These are phyloP conservation scores for Xestia sexstrigata DNA, from an alignment of 2,888 invertebrate genomes.

Conservation along the genomic window DNA sequence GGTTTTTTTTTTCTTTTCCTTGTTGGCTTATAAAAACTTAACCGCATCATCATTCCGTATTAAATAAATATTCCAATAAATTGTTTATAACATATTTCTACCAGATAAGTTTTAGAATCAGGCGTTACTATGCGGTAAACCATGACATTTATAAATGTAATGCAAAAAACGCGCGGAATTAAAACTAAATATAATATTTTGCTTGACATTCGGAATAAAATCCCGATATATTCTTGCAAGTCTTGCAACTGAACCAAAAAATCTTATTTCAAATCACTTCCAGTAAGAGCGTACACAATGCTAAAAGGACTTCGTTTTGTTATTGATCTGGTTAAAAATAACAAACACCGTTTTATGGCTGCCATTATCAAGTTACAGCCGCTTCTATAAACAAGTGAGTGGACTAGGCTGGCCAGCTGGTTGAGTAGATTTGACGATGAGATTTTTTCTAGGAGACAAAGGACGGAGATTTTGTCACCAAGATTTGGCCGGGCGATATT, in stretches of 20 bases:
- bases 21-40: not conserved
- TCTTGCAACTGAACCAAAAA: slow-evolving; percentile 24
- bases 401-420: slow-evolving; percentile 64
- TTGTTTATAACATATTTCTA: not conserved
- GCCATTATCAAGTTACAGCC: slow-evolving; percentile 81
- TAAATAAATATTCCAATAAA: not conserved
- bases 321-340: slow-evolving; percentile 85
- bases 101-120: no score
- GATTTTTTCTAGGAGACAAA: slow-evolving; percentile 21
- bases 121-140: no score
- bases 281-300: slow-evolving; percentile 54
- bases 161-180: no score
- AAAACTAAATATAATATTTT: no score
- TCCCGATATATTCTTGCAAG: not conserved
- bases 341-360: slow-evolving; percentile 82
- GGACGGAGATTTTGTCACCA: not conserved
- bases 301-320: slow-evolving; percentile 75
- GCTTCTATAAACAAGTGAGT: slow-evolving; percentile 69
- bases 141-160: no score
- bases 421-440: slow-evolving; percentile 27
- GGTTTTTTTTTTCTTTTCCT: not conserved
- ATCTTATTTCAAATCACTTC: slow-evolving; percentile 60
- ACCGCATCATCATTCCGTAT: not conserved
- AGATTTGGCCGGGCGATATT: not conserved
- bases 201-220: no score